Base-by-base conservation (phyloP, 2,797 vertebrate species). In the Anableps anableps region DNA sequence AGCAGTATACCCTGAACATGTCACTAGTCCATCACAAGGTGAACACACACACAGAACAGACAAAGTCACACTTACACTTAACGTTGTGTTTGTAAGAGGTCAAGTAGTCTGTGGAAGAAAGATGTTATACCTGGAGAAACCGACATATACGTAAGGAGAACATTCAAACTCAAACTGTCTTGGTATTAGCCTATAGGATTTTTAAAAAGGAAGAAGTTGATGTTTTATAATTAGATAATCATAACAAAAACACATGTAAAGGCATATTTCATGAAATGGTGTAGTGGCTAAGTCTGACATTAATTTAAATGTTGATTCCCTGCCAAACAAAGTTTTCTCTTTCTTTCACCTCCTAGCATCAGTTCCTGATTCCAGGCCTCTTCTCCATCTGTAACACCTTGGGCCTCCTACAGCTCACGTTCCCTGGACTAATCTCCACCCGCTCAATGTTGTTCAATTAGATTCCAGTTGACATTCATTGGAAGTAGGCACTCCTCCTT, bases 401-500 rank as follows among this genome's bases (percentile, higher is more conserved):
- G 13, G 81, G 78, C 82, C 83, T 88, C 83, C 80, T 80, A 85
- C 89, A 86, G 82, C 91, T 89, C 90, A 83, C 90, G 81, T 81
- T 95, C 94, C 94, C 94, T 71, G 92, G 95, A 94, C 95, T 96
- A 94, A 96, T 96, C 95, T 96, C 93, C 86, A 81, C 91, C 86
- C 72, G 94, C 95, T 94, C 95, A 94, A 94, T 94, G 95, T 94
- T 96, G 95, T 95, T 96, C 96, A 96, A 95, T 96, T 96, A 96
- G 94, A 96, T 96, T 96, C 92, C 95, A 96, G 95, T 96, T 95
- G 96, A 95, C 95, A 96, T 96, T 95, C 95, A 96, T 96, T 95
- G 95, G 94, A 95, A 95, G 95, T 92, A 94, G 91, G 93, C 93
- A 88, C 90, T 92, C 90, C 94, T 93, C 93, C 93, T 93, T 93